These are phyloP conservation scores for Scalopus aquaticus DNA, from an alignment of 2,113 vertebrate genomes.

Conservation along the genomic window DNA sequence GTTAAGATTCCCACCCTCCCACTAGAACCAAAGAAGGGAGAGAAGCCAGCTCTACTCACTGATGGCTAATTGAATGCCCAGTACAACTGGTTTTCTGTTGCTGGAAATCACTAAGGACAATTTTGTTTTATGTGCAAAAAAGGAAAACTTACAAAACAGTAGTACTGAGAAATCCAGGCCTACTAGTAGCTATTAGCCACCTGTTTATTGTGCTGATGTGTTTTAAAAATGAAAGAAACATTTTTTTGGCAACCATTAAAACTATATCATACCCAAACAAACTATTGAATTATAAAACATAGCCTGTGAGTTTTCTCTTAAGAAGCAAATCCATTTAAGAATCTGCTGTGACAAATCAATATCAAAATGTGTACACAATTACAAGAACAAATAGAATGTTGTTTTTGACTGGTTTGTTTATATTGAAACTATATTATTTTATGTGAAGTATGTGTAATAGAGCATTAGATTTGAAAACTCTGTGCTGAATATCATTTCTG, in stretches of 20 bases:
- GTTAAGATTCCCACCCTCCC: neutral
- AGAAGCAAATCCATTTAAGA: slow-evolving; percentile 71
- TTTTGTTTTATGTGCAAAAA: slow-evolving; percentile 1
- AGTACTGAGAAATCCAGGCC: slow-evolving; percentile 54
- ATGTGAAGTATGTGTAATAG: slow-evolving; percentile 86
- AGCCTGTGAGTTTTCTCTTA: slow-evolving; percentile 68
- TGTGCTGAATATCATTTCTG: slow-evolving; percentile 89
- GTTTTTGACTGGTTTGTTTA: slow-evolving; percentile 83
- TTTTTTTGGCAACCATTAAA: slow-evolving; percentile 51
- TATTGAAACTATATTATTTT: slow-evolving; percentile 87
- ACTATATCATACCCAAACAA: slow-evolving; percentile 59
- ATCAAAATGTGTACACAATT: slow-evolving; percentile 79
- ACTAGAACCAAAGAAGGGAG: neutral
- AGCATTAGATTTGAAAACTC: slow-evolving; percentile 87
- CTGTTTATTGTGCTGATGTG: slow-evolving; percentile 30
- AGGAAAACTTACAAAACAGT: neutral
- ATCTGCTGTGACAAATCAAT: slow-evolving; percentile 81
- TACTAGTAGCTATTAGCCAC: slow-evolving; percentile 48
- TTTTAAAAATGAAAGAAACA: slow-evolving; percentile 58
- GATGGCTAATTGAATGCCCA: slow-evolving; percentile 23
- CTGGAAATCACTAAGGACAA: slow-evolving; percentile 36
- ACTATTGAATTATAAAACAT: slow-evolving; percentile 53
- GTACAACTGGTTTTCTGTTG: neutral
- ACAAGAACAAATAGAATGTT: slow-evolving; percentile 83
- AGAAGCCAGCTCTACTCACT: neutral